Percentiles rank a stretch among this genome's conserved stretches.
phyloP scores from a whole-genome alignment of 2,888 invertebrate species.

The Thecophora atra region DNA sequence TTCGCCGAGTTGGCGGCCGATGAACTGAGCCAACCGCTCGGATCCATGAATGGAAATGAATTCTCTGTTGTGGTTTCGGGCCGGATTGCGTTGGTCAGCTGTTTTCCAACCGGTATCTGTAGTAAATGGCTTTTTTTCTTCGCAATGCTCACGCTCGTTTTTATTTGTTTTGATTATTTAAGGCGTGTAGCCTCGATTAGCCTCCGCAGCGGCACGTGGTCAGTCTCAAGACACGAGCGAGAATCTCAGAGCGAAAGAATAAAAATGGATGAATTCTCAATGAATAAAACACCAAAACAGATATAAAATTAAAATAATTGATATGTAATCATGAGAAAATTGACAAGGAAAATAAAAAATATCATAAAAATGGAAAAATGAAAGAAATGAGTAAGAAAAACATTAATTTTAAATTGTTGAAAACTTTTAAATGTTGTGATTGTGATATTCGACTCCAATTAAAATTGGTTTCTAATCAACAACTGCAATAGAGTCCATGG shows the following conservation, averaged over 20 bases:
- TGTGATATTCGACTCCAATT: no score
- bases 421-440: neutral
- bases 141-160: neutral
- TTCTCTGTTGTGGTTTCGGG: slow-evolving; percentile 20
- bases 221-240: neutral
- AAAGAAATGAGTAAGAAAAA: neutral
- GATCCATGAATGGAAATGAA: slow-evolving; percentile 29
- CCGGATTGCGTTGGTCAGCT: slow-evolving; percentile 9
- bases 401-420: neutral
- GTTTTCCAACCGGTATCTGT: slow-evolving; percentile 32
- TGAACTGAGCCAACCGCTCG: neutral
- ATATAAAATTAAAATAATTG: no score
- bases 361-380: neutral
- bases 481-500: no score
- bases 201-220: neutral
- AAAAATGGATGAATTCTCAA: no score
- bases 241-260: neutral
- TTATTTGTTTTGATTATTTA: slow-evolving; percentile 15
- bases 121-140: slow-evolving; percentile 21
- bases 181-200: neutral
- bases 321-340: no score
- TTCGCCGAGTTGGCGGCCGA: neutral
- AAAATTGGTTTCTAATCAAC: no score
- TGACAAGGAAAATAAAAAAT: no score
- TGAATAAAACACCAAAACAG: no score